Percentiles rank a stretch among this genome's conserved stretches.
phyloP scores from a whole-genome alignment of 2,888 invertebrate species.

The Pachydiplax longipennis region DNA sequence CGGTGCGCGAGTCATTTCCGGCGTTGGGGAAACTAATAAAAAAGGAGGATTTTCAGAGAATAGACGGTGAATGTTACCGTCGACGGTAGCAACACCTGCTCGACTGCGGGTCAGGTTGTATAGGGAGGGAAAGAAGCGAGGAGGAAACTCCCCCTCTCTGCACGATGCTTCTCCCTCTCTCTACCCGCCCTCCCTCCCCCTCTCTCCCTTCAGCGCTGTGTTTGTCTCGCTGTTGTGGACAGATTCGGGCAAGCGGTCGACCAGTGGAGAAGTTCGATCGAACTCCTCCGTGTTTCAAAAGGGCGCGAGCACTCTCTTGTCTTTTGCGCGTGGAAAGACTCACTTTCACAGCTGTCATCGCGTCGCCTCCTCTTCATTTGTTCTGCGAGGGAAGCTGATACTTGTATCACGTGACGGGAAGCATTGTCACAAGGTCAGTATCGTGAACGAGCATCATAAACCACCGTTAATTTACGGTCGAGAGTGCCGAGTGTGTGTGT shows the following conservation, averaged over 20 bases:
- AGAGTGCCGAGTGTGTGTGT: background rate
- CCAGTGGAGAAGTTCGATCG: background rate
- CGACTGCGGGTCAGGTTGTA: slow-evolving; percentile 43
- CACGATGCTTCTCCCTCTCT: background rate
- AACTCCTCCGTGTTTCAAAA: background rate
- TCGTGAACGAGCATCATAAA: slow-evolving; percentile 25
- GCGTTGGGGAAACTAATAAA: background rate
- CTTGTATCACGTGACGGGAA: slow-evolving; percentile 39
- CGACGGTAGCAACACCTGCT: slow-evolving; percentile 44
- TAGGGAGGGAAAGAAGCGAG: slow-evolving; percentile 15
- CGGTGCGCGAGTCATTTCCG: slow-evolving; percentile 20
- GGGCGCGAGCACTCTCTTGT: background rate
- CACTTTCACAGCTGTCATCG: background rate
- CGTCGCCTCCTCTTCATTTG: background rate
- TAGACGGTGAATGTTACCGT: slow-evolving; percentile 25
- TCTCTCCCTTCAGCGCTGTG: background rate
- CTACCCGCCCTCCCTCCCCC: background rate
- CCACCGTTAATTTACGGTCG: slow-evolving; percentile 41
- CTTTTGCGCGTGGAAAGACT: background rate
- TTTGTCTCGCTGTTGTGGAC: slow-evolving; percentile 40
- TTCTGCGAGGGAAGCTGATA: background rate
- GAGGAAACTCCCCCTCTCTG: background rate
- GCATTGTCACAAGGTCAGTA: slow-evolving; percentile 41
- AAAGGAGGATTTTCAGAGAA: slow-evolving; percentile 25
- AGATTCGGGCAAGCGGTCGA: slow-evolving; percentile 36